phyloP scores from a whole-genome alignment of 2,888 invertebrate genomes.

The Griposia aprilina region DNA sequence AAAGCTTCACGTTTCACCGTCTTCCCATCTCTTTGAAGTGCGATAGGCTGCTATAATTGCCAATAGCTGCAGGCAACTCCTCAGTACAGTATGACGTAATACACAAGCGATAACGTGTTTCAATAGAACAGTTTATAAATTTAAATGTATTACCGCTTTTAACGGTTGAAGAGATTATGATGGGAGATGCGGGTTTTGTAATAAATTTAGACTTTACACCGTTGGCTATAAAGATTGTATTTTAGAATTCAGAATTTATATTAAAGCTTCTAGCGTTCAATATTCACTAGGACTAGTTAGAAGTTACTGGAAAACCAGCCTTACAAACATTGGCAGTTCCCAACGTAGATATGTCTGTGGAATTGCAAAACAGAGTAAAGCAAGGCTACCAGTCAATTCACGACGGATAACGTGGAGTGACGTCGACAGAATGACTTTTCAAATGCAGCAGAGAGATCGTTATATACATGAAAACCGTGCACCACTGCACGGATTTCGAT shows the following conservation, averaged over 20 bases:
- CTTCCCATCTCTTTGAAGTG: slow-evolving; percentile 83
- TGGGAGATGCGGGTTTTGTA: slow-evolving; percentile 15
- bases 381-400: background rate
- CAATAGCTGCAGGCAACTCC: slow-evolving; percentile 85
- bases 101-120: slow-evolving; percentile 50
- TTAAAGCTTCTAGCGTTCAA: background rate
- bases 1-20: slow-evolving; percentile 74
- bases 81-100: slow-evolving; percentile 63
- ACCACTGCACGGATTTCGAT: too few relatives aligned
- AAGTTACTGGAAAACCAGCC: background rate
- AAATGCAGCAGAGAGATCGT: background rate
- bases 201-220: slow-evolving; percentile 34
- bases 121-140: slow-evolving; percentile 38
- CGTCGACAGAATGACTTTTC: background rate
- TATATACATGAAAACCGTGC: too few relatives aligned
- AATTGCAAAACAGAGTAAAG: background rate
- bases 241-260: slow-evolving; percentile 11
- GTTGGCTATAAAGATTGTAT: slow-evolving; percentile 27
- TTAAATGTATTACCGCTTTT: slow-evolving; percentile 49
- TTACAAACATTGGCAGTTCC: background rate
- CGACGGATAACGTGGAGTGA: background rate
- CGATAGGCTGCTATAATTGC: slow-evolving; percentile 86
- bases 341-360: background rate
- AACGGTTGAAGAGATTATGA: slow-evolving; percentile 29
- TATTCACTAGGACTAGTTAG: background rate